These are phyloP conservation scores for Tipula vernalis DNA, from an alignment of 2,888 invertebrate species.

Conservation along the genomic window DNA sequence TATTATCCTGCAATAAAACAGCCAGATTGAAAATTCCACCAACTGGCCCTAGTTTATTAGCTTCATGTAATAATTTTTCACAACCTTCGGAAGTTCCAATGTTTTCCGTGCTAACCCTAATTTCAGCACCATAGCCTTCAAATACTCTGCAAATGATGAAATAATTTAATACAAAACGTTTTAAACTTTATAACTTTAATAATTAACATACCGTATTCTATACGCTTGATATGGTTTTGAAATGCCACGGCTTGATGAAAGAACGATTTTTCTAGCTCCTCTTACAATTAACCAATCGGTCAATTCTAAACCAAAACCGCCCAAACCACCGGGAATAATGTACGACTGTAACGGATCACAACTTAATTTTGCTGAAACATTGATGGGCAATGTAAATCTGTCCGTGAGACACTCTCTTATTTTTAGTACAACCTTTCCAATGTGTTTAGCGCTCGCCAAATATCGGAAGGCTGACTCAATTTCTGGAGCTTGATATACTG, in stretches of 20 bases:
- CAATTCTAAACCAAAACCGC: conserved; percentile 85
- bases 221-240: conserved; percentile 70
- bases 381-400: conserved; percentile 24
- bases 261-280: conserved; percentile 63
- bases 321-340: conserved; percentile 67
- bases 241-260: conserved; percentile 70
- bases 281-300: conserved; percentile 75
- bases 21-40: conserved; percentile 86
- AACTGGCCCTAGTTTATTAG: conserved; percentile 51
- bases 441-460: conserved; percentile 60
- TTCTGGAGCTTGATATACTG: conserved; percentile 49
- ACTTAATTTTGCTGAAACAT: conserved; percentile 25
- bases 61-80: conserved; percentile 48
- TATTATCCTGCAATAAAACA: conserved; percentile 60
- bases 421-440: conserved; percentile 53
- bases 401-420: conserved; percentile 25
- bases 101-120: conserved; percentile 58
- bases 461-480: conserved; percentile 59
- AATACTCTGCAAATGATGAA: too few species aligned
- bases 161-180: too few species aligned
- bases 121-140: conserved; percentile 39
- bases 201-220: conserved; percentile 28
- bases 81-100: conserved; percentile 59
- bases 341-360: conserved; percentile 34
- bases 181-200: too few species aligned